Evolutionary conservation across 2,113 vertebrate genomes (phyloP), one percentile per base, ranked within the genome.

Genomic region (Scomber colias): DNA sequence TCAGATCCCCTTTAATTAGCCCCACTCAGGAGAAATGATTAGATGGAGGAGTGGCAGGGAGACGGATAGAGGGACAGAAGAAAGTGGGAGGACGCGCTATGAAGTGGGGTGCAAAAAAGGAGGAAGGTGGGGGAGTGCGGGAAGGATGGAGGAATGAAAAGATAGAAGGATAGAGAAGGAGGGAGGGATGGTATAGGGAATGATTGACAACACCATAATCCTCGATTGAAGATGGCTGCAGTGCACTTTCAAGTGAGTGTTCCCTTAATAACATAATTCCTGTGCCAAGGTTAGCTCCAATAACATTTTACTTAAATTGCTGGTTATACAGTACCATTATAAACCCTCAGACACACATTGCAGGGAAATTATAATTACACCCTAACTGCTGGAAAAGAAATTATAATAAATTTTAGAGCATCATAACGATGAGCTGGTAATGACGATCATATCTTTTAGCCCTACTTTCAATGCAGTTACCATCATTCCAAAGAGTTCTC

Each of bases 1-100:
- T 92, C 87, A 88, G 85, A 85, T 89, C 88, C 79, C 91, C 82
- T 89, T 85, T 92, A 91, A 93, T 91, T 91, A 90, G 85, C 84
- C 89, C 82, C 79, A 81, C 88, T 90, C 85, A 75, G 80, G 73
- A 90, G 83, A 60, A 84, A 85, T 81, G 88, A 89, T 85, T 85
- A 88, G 85, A 82, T 17, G 85, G 85, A 83, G 84, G 87, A 90
- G 86, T 72, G 86, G 81, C 61, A 67, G 72, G 62, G 74, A 74
- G 73, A 89, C 50, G 49, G 74, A 84, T 71, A 62, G 70, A 69
- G 66, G 63, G 82, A 81, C 63, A 70, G 9, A 55, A 66, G 71
- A 35, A 74, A 65, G 59, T 69, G 35, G 64, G 69, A 69, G 63
- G 60, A 75, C 35, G 17, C 65, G 75, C 60, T 9, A 46, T 35